Base-by-base conservation (phyloP, 2,113 vertebrate species). In the Podiceps cristatus region DNA sequence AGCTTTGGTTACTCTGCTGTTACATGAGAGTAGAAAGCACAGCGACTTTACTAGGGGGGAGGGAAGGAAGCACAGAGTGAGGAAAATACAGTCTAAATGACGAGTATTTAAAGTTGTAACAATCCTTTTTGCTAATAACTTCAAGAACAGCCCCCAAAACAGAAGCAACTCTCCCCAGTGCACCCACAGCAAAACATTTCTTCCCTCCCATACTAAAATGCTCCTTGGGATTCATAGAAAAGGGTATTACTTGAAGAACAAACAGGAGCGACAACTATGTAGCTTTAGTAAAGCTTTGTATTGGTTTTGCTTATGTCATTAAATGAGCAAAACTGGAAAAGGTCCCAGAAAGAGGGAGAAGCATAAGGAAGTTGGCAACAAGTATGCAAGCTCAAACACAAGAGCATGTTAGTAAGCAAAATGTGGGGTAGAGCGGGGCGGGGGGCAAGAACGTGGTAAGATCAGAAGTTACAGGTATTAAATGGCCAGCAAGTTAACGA, bases 291-390 rank as follows among this genome's bases (percentile, higher is more conserved):
- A 79, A 95, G 88, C 67, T 86, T 84, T 91, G 90, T 88, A 77
- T 72, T 75, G 74, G 67, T 86, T 92, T 95, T 81, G 72, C 94
- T 90, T 93, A 93, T 63, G 72, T 94, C 87, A 95, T 88, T 86
- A 93, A 95, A 81, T n/a, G 80, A 97, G 91, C 91, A 96, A 88
- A 95, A 91, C 69, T 97, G 95, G 96, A 96, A 92, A 87, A 63
- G 42, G 55, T 93, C 94, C 94, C 88, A 96, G 93, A 93, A 92
- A 87, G 64, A 88, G 63, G 25, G 83, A 96, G 89, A 95, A 96
- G 63, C 94, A 94, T 49, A 93, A 93, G 92, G 94, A 91, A 95
- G 56, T 17, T 88, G 83, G 76, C 81, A 97, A 64, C 10, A 33
- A 92, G 47, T 35, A 69, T 0, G 11, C 76, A 80, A 75, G 81